A percentile compares a stretch with the other conserved stretches of the same genome.
These are phyloP conservation scores for Chrysocyon brachyurus DNA, from an alignment of 2,797 vertebrate genomes.

Conservation along the genomic window DNA sequence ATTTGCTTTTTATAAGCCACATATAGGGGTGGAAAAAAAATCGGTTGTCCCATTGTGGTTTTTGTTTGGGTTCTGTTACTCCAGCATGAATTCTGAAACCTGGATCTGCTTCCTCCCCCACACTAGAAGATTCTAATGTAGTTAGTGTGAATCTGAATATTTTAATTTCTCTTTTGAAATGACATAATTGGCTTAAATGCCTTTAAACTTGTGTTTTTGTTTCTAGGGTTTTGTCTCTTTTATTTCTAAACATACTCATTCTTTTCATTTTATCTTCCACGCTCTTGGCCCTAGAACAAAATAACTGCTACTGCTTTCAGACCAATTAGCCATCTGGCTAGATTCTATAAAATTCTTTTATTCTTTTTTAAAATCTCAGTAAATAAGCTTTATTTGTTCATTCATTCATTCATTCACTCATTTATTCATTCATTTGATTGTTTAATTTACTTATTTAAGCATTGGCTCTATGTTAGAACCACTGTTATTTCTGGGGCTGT, in stretches of 20 bases:
- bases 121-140: neutral
- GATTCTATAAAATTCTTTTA: neutral
- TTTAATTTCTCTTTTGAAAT: slow-evolving; percentile 32
- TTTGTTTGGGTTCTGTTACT: neutral
- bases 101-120: neutral
- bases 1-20: neutral
- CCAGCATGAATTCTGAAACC: neutral
- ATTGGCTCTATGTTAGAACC: neutral
- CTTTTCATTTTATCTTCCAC: neutral
- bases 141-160: neutral
- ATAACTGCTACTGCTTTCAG: neutral
- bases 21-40: neutral
- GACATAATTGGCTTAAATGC: neutral
- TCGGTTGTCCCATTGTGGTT: neutral
- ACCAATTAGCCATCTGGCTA: neutral
- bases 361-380: slow-evolving; percentile 2
- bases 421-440: neutral
- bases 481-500: neutral
- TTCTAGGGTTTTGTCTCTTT: slow-evolving; percentile 18
- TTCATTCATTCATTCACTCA: neutral
- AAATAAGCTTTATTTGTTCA: neutral
- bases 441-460: neutral
- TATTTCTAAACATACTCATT: neutral
- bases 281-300: slow-evolving; percentile 57
- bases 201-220: slow-evolving; percentile 40